phyloP scores from a whole-genome alignment of 2,797 vertebrate genomes.

The Thaleichthys pacificus region DNA sequence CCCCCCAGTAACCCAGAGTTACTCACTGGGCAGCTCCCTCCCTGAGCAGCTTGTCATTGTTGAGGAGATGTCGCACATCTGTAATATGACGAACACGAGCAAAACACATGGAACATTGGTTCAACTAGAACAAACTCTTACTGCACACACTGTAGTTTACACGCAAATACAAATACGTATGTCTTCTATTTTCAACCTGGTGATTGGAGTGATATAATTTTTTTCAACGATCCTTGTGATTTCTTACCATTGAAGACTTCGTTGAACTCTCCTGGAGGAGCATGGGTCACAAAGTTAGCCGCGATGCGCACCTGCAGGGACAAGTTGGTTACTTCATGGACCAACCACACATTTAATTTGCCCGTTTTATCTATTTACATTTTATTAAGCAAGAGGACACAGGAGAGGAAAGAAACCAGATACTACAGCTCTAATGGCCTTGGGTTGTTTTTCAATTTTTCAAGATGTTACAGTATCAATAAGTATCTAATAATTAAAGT shows the following conservation, averaged over 20 bases:
- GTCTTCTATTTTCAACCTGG: background rate
- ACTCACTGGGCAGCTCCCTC: constrained; percentile 89
- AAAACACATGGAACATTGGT: background rate
- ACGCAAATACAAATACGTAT: background rate
- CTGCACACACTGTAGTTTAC: background rate
- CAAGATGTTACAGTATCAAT: no score
- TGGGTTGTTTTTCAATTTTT: no score
- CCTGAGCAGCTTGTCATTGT: constrained; percentile 98
- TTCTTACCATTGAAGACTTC: constrained; percentile 97
- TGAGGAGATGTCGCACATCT: constrained; percentile 98
- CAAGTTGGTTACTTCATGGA: constrained; percentile 8
- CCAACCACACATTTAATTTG: background rate
- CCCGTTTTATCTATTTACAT: background rate
- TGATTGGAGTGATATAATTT: no score
- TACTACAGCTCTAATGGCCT: no score
- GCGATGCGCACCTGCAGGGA: constrained; percentile 91
- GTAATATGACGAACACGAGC: constrained; percentile 51
- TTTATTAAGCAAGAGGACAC: background rate
- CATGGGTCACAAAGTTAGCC: constrained; percentile 96
- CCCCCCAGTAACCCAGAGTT: no score
- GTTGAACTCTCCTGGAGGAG: constrained; percentile 98
- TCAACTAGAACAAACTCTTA: background rate
- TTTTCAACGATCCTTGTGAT: background rate
- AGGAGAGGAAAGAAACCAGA: no score
- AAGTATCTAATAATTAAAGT: no score